Conservation (phyloP, 2,797 vertebrate species). For the Acrossocheilus fasciatus region DNA sequence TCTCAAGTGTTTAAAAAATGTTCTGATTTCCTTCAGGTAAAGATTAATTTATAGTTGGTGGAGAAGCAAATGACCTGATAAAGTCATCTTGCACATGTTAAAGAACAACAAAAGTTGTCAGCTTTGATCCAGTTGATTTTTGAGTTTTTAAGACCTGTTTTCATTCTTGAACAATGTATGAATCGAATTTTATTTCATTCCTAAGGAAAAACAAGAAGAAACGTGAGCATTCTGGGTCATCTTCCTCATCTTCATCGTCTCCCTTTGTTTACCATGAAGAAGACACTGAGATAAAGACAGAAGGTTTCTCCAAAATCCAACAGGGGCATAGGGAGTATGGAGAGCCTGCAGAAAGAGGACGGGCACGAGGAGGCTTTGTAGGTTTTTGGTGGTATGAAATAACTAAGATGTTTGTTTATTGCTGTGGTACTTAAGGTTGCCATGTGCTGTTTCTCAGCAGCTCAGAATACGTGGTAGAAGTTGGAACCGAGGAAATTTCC, state of each 20-base stretch:
- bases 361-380: constrained; percentile 88
- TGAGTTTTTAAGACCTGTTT: neutral
- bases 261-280: constrained; percentile 81
- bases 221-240: constrained; percentile 87
- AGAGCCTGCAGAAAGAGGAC: constrained; percentile 80
- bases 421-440: neutral
- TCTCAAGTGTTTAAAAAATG: neutral
- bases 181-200: constrained; percentile 50
- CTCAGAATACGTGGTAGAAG: constrained; percentile 89
- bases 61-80: neutral
- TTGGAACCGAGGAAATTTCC: constrained; percentile 89
- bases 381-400: constrained; percentile 67
- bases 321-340: constrained; percentile 82
- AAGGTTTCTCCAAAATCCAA: constrained; percentile 83
- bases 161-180: neutral
- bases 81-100: neutral
- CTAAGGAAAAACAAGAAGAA: constrained; percentile 89
- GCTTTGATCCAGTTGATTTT: neutral
- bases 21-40: constrained; percentile 5
- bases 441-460: constrained; percentile 75
- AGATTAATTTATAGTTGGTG: neutral
- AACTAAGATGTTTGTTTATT: constrained; percentile 8
- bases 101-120: neutral
- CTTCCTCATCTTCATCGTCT: constrained; percentile 79
- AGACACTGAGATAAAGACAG: constrained; percentile 82